Base-by-base conservation (phyloP, 2,888 invertebrate species). In the Nycteola revayana region DNA sequence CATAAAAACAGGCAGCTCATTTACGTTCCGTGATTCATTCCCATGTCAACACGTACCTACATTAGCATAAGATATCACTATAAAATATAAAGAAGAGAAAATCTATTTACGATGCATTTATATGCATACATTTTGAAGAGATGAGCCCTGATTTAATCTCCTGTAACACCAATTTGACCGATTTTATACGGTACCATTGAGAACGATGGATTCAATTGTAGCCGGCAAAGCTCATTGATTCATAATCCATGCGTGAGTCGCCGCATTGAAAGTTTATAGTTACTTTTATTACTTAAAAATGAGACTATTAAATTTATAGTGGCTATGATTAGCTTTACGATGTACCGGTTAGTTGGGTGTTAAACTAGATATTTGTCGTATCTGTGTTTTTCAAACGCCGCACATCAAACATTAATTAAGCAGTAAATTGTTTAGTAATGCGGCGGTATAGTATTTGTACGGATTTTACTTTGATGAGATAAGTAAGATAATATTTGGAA, bases 241-340 rank as follows among this genome's bases (percentile, higher is more conserved):
- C 70, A 70, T 73, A 77, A 70, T 56, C 67, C 73, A 67, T 69
- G 71, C 75, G 71, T 75, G 78, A 80, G 77, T 74, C 75, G 73
- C 64, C 66, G 65, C 74, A 77, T 79, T 78, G 75, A 77, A 75
- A 66, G 71, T 86, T 85, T 84, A 85, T 82, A 75, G 81, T 74
- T 65, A 62, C 60, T 75, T 86, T 87, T 84, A 85, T 84, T 78
- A 78, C 70, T 61, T 75, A 73, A 78, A 84, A 84, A 86, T 83
- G 80, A 83, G 83, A 71, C 75, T 69, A 75, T 85, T 75, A 84
- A 77, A 75, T 81, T 79, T 82, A 84, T 82, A 72, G 77, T 72
- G 70, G 64, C 63, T 66, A 73, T 80, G 80, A 82, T 83, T 78
- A 78, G 69, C 59, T 83, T 82, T 77, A 86, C 64, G 78, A 75